phyloP scores from a whole-genome alignment of 2,113 vertebrate species.

The Nipponia nippon region DNA sequence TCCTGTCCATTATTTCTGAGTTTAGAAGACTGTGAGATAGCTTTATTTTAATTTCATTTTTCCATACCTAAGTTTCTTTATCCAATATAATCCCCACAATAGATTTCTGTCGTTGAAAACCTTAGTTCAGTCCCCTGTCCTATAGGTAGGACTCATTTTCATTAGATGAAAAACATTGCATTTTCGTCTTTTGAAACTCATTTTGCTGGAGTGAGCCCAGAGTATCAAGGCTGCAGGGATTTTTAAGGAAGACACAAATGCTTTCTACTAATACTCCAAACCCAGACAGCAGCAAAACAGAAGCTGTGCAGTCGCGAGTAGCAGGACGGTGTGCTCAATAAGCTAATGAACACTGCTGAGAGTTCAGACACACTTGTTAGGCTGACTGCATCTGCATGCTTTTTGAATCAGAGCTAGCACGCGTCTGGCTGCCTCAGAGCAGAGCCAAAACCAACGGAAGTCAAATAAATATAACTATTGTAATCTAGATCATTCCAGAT shows the following conservation, averaged over 20 bases:
- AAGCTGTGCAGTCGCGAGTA: neutral
- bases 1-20: neutral
- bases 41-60: neutral
- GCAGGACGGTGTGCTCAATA: neutral
- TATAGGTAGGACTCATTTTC: neutral
- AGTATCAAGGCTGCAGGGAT: neutral
- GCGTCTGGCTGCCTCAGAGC: neutral
- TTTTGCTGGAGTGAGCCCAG: neutral
- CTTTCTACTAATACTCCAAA: neutral
- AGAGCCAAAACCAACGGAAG: neutral
- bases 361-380: neutral
- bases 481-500: neutral
- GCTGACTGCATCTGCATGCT: neutral
- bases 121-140: neutral
- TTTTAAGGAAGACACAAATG: neutral
- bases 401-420: neutral
- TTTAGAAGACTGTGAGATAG: neutral
- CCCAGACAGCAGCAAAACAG: neutral
- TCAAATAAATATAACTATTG: neutral
- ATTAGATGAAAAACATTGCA: neutral
- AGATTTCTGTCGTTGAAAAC: neutral
- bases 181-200: neutral
- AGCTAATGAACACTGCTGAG: neutral
- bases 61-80: neutral
- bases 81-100: neutral